Conservation (phyloP, 2,797 vertebrate genomes). For the Eidolon dupreanum region DNA sequence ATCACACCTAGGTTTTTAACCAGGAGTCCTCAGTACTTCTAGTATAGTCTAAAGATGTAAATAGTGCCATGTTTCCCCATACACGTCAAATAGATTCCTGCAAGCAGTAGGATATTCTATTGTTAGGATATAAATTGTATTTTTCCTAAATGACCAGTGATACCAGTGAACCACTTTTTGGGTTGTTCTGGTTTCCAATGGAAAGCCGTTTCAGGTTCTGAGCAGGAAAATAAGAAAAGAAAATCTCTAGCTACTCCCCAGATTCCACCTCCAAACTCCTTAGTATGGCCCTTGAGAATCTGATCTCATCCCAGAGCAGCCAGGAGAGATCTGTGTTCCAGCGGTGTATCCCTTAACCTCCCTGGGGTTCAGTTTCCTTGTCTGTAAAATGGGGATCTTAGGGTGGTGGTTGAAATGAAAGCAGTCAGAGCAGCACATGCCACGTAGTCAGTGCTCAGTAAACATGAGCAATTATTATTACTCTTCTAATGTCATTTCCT, state of each 20-base stretch:
- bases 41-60: constrained; percentile 13
- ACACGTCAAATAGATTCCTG: neutral
- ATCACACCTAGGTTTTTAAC: neutral
- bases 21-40: neutral
- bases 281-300: neutral
- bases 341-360: neutral
- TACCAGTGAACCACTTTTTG: neutral
- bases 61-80: neutral
- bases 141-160: neutral
- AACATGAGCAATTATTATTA: neutral
- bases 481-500: neutral
- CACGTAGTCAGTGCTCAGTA: neutral
- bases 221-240: neutral
- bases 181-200: constrained; percentile 18
- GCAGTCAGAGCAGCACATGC: neutral
- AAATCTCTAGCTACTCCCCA: neutral
- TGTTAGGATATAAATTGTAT: constrained; percentile 2
- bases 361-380: neutral
- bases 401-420: neutral
- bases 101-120: neutral
- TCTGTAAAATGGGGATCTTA: neutral
- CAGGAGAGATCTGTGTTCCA: neutral
- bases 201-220: neutral
- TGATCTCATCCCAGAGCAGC: neutral
- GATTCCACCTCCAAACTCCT: neutral